phyloP scores from a whole-genome alignment of 2,113 vertebrate species.

The Atrichornis clamosus region DNA sequence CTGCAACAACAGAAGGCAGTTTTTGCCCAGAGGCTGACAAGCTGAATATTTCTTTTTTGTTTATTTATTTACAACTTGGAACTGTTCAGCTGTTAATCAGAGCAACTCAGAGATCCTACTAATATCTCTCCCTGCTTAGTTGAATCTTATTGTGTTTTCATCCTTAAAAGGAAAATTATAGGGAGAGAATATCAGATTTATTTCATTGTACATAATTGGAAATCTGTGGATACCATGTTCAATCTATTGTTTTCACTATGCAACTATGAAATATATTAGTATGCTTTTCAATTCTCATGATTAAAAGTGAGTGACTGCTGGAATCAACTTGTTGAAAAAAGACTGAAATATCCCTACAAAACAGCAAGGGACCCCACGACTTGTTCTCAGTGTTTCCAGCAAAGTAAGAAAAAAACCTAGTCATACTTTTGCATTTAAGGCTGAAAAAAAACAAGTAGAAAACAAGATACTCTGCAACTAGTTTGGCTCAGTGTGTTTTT shows the following conservation, averaged over 20 bases:
- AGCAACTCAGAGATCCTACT: neutral
- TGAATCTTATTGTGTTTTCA: conserved; percentile 6
- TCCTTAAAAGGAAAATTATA: conserved; percentile 30
- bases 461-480: neutral
- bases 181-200: neutral
- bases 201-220: neutral
- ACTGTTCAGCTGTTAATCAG: neutral
- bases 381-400: accelerated
- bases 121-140: neutral
- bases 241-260: neutral
- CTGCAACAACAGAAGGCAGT: neutral
- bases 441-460: neutral
- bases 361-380: neutral
- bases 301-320: neutral
- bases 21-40: conserved; percentile 27
- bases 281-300: neutral
- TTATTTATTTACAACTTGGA: neutral
- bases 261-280: neutral
- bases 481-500: neutral
- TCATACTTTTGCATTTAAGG: neutral
- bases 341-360: neutral
- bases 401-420: neutral
- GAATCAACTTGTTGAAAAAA: neutral
- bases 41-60: neutral
- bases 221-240: neutral